phyloP scores from a whole-genome alignment of 2,113 vertebrate genomes.

The Cololabis saira region DNA sequence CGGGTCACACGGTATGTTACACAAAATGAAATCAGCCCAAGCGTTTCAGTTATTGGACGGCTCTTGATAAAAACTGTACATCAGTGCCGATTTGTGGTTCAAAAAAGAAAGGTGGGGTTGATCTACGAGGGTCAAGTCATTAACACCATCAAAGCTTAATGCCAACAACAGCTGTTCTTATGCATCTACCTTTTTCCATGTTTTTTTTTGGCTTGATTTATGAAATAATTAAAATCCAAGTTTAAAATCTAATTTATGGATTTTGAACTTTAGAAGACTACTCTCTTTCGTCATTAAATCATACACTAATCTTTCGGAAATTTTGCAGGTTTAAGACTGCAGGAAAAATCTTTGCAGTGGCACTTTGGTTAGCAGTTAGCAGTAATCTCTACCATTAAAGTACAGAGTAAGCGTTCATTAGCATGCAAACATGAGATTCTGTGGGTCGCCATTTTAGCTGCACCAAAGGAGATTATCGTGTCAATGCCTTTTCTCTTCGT shows the following conservation, averaged over 20 bases:
- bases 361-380: conserved; percentile 18
- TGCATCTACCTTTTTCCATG: too few species aligned
- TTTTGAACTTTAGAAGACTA: not conserved
- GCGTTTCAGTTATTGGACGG: not conserved
- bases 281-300: not conserved
- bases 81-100: not conserved
- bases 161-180: too few species aligned
- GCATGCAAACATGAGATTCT: conserved; percentile 54
- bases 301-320: not conserved
- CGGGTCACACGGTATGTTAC: conserved; percentile 56
- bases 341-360: conserved; percentile 14
- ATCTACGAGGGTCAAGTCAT: too few species aligned
- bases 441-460: conserved; percentile 56
- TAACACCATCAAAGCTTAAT: too few species aligned
- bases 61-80: not conserved
- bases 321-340: not conserved
- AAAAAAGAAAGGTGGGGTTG: not conserved
- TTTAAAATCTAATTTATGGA: too few species aligned
- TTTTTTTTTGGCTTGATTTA: too few species aligned
- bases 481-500: conserved; percentile 33
- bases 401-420: conserved; percentile 39
- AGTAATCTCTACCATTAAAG: conserved; percentile 1
- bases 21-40: not conserved
- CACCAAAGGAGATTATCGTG: conserved; percentile 46
- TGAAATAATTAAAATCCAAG: too few species aligned